Evolutionary conservation across 2,888 invertebrate genomes (phyloP).

Genomic region (Macropis europaea): DNA sequence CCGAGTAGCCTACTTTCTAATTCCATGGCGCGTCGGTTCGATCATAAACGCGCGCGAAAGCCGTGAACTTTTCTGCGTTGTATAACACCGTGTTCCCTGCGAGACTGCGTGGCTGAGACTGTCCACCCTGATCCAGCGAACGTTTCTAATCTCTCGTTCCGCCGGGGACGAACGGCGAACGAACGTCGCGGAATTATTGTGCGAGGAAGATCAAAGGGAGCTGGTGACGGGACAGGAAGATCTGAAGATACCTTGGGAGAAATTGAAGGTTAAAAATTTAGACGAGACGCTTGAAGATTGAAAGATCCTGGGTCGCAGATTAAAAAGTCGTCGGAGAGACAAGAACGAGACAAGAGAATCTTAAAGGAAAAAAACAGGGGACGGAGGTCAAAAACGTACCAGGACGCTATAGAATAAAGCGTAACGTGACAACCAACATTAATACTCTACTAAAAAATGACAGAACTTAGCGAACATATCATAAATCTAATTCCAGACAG

Average conservation of each 20-base stretch:
- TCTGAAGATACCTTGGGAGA: neutral
- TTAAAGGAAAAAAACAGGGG: neutral
- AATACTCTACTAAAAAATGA: too few species aligned
- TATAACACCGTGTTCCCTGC: neutral
- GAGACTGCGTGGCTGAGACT: neutral
- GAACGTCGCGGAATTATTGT: conserved; percentile 13
- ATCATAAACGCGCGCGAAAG: conserved; percentile 15
- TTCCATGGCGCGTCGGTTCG: conserved; percentile 17
- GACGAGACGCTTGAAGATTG: neutral
- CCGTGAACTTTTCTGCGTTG: conserved; percentile 28
- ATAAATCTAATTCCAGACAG: too few species aligned
- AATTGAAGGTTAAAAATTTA: conserved; percentile 38
- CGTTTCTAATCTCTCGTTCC: neutral
- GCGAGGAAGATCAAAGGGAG: conserved; percentile 11
- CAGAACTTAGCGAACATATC: too few species aligned
- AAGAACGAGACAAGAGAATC: neutral
- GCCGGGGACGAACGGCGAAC: neutral
- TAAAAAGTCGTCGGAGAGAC: conserved; percentile 1
- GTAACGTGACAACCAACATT: too few species aligned
- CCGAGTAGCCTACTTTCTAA: conserved; percentile 61
- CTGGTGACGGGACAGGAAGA: neutral
- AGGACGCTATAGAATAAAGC: too few species aligned
- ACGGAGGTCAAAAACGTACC: too few species aligned
- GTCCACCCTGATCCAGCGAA: neutral
- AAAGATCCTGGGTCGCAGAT: conserved; percentile 7